These are phyloP conservation scores for Syngnathus scovelli DNA, from an alignment of 2,113 vertebrate genomes.

Conservation along the genomic window DNA sequence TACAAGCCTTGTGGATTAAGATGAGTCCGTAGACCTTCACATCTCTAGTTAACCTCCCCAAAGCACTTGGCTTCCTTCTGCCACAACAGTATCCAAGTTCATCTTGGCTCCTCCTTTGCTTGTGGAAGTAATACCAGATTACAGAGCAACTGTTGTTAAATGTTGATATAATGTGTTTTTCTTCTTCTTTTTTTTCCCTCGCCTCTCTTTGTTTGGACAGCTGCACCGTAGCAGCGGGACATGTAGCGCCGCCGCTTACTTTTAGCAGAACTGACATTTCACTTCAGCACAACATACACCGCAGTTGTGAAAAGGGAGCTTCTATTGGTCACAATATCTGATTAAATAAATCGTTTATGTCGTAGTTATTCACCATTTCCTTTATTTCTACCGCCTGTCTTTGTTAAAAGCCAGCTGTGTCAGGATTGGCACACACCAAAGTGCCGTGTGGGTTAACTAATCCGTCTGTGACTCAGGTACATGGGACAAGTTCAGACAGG, in stretches of 20 bases:
- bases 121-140: constrained; percentile 77
- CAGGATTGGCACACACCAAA: constrained; percentile 24
- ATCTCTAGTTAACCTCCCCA: constrained; percentile 58
- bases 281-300: constrained; percentile 65
- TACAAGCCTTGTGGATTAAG: constrained; percentile 59
- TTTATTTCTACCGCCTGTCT: constrained; percentile 9
- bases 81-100: constrained; percentile 65
- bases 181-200: constrained; percentile 50
- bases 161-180: constrained; percentile 76
- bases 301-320: constrained; percentile 3
- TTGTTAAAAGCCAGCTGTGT: constrained; percentile 23
- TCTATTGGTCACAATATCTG: constrained; percentile 21
- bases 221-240: constrained; percentile 70
- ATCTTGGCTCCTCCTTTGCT: constrained; percentile 64
- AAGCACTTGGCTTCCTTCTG: constrained; percentile 59
- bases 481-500: constrained; percentile 69
- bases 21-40: constrained; percentile 59
- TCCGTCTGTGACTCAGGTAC: constrained; percentile 62
- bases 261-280: constrained; percentile 66
- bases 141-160: constrained; percentile 78
- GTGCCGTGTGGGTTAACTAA: constrained; percentile 60
- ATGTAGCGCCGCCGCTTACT: constrained; percentile 61
- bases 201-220: constrained; percentile 70
- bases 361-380: constrained; percentile 15
- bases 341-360: constrained; percentile 8